Conservation (phyloP, 1,140 invertebrate genomes). For the Heliconius hewitsoni region DNA sequence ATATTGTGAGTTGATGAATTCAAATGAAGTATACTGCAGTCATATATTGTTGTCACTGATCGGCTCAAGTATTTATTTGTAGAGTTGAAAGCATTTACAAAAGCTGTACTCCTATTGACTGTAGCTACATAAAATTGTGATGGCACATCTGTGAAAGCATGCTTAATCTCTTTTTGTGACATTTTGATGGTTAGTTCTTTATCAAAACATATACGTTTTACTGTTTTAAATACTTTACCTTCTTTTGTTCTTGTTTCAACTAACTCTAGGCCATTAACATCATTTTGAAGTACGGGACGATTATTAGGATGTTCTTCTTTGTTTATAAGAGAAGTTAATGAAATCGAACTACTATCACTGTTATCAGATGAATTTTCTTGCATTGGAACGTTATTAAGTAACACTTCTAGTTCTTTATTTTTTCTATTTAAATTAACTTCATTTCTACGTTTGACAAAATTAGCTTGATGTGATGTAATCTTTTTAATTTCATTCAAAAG, state of each 20-base stretch:
- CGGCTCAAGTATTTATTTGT: slow-evolving; percentile 37
- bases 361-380: slow-evolving; percentile 41
- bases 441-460: slow-evolving; percentile 32
- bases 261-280: neutral
- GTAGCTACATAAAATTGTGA: slow-evolving; percentile 46
- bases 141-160: slow-evolving; percentile 55
- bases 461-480: slow-evolving; percentile 57
- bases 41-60: slow-evolving; percentile 46
- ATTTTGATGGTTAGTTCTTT: slow-evolving; percentile 57
- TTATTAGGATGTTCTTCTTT: neutral
- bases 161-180: slow-evolving; percentile 38
- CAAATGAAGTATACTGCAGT: slow-evolving; percentile 39
- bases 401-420: slow-evolving; percentile 47
- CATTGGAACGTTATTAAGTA: slow-evolving; percentile 43
- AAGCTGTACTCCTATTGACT: slow-evolving; percentile 44
- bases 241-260: neutral
- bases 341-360: slow-evolving; percentile 44
- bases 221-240: neutral
- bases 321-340: slow-evolving; percentile 42
- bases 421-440: slow-evolving; percentile 26
- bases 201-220: slow-evolving; percentile 37
- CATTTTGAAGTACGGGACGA: neutral
- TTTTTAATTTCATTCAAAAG: slow-evolving; percentile 72
- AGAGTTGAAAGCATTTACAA: slow-evolving; percentile 45
- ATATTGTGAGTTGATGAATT: slow-evolving; percentile 39